Evolutionary conservation across 2,888 invertebrate species (phyloP), one percentile per base, ranked within the genome.

Genomic region (Dolomedes plantarius): DNA sequence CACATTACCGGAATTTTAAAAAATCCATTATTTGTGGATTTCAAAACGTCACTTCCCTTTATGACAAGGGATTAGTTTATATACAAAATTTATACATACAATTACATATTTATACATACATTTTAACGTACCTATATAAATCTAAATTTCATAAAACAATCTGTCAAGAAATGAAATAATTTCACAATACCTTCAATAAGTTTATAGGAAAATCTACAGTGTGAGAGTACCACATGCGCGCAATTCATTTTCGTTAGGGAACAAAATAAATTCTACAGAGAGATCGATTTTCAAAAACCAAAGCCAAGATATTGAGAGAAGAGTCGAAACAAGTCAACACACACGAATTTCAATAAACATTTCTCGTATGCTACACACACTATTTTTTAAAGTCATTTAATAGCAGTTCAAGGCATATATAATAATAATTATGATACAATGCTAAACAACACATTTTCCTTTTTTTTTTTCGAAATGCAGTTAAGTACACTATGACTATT

Each of bases 191-290:
- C n/a, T n/a, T n/a, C n/a, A n/a, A n/a, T n/a, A n/a, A n/a, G n/a
- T n/a, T n/a, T 69, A 39, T 56, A 77, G 77, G 77, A 77, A 78
- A 56, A 85, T 73, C 83, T 85, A 77, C 72, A 73, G 83, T 85
- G 83, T 85, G 83, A 85, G 69, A 85, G 83, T 85, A 85, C 71
- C 83, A 85, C 85, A 83, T 77, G 83, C 68, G 82, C n/a, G 76
- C 82, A 75, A 82, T 69, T 64, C 27, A 64, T 69, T 71, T n/a
- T 68, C 69, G 19, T 29, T n/a, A 7, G 31, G 56, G 23, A 56
- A 50, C 46, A n/a, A n/a, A n/a, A 78, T 56, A 36, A 36, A 36
- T 36, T 36, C 36, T 9, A 36, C 36, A 36, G 36, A 36, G 5
- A 36, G 7, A 9, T 7, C 36, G 9, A n/a, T n/a, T n/a, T n/a